Percentiles rank a stretch among this genome's conserved stretches.
These are phyloP conservation scores for Calosoma granatense DNA, from an alignment of 1,140 invertebrate species.

Conservation along the genomic window DNA sequence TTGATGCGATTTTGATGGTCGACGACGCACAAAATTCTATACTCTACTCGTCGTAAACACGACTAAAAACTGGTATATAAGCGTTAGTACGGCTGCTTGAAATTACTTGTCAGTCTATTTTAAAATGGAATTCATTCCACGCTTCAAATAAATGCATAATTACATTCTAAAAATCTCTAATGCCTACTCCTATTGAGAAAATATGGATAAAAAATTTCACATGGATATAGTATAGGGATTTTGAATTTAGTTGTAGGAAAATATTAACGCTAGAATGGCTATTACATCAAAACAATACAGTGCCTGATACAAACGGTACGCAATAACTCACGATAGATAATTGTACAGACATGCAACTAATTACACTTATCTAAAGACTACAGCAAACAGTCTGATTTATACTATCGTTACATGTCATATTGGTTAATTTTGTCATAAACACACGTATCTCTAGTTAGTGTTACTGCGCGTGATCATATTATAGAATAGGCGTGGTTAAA, in stretches of 20 bases:
- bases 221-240: not conserved
- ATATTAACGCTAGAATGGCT: no score
- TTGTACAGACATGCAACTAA: not conserved
- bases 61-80: not conserved
- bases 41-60: not conserved
- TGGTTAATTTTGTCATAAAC: not conserved
- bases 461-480: not conserved
- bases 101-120: not conserved
- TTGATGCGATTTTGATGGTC: slow-evolving; percentile 7
- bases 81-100: not conserved
- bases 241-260: not conserved
- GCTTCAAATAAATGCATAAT: not conserved
- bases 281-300: no score
- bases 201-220: not conserved
- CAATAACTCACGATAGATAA: not conserved
- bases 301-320: not conserved
- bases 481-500: no score
- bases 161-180: not conserved
- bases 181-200: not conserved
- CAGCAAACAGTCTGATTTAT: not conserved
- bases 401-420: not conserved
- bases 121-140: not conserved
- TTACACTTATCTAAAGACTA: not conserved
- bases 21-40: not conserved
- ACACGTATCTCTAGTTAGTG: not conserved